Evolutionary conservation across 1,140 invertebrate genomes (phyloP).

Genomic region (Mactra quadrangularis): DNA sequence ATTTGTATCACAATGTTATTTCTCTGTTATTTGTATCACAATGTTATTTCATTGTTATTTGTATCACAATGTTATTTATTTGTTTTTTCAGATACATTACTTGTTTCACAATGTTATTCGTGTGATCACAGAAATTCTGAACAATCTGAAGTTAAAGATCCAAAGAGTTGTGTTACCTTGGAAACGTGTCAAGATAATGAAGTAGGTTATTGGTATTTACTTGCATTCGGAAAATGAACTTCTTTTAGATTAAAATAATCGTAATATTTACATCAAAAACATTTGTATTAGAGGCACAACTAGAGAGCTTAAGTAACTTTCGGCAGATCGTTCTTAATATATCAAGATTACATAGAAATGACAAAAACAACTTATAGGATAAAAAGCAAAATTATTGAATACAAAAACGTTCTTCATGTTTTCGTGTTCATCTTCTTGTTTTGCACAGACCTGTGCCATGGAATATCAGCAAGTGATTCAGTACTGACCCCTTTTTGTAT

Average conservation of each 20-base stretch:
- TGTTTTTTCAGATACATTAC: background rate
- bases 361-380: no score
- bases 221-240: background rate
- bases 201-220: background rate
- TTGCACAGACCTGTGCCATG: no score
- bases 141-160: constrained; percentile 24
- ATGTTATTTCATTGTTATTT: background rate
- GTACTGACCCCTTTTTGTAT: no score
- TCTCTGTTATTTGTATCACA: no score
- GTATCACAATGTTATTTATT: background rate
- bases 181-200: constrained; percentile 16
- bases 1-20: background rate
- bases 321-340: no score
- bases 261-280: no score
- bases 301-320: background rate
- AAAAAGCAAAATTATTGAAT: no score
- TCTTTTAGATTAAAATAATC: background rate
- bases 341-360: no score
- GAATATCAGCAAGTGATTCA: no score
- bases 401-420: no score
- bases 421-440: no score
- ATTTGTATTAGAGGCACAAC: background rate
- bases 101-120: constrained; percentile 17
- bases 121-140: constrained; percentile 26
- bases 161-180: constrained; percentile 18